Percentiles rank a stretch among this genome's conserved stretches.
These are phyloP conservation scores for Auanema sp. DNA, from an alignment of 2,888 invertebrate species.

Conservation along the genomic window DNA sequence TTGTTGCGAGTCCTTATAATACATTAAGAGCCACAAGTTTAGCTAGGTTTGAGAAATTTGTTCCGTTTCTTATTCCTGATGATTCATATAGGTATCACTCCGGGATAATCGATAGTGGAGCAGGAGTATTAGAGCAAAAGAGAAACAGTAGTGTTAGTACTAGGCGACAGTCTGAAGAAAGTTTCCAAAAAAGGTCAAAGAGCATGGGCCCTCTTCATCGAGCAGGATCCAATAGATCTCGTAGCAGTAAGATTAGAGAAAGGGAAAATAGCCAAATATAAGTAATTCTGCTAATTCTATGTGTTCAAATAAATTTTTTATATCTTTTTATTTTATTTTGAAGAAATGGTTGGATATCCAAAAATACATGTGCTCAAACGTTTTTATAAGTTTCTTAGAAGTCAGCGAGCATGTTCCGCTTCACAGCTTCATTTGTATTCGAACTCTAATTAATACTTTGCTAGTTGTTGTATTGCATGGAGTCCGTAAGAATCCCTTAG, in stretches of 20 bases:
- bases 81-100: slow-evolving; percentile 29
- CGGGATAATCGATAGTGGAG: slow-evolving; percentile 28
- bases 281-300: not conserved
- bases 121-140: slow-evolving; percentile 31
- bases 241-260: slow-evolving; percentile 30
- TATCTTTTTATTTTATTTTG: not conserved
- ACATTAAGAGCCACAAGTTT: slow-evolving; percentile 55
- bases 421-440: too few species aligned
- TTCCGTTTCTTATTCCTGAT: not conserved
- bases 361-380: not conserved
- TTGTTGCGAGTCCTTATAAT: slow-evolving; percentile 63
- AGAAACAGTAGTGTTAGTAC: slow-evolving; percentile 28
- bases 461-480: too few species aligned
- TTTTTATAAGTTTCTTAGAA: not conserved
- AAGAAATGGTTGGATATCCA: slow-evolving; percentile 1
- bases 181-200: slow-evolving; percentile 37
- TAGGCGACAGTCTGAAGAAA: slow-evolving; percentile 30
- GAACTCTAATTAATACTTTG: too few species aligned
- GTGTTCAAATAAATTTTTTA: not conserved
- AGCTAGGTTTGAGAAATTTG: slow-evolving; percentile 15
- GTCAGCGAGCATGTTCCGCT: not conserved
- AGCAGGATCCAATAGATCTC: slow-evolving; percentile 31
- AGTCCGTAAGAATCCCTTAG: too few species aligned
- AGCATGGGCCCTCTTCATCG: slow-evolving; percentile 48
- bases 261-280: slow-evolving; percentile 46